Conservation (phyloP, 2,888 invertebrate species). For the Rotaria socialis region DNA sequence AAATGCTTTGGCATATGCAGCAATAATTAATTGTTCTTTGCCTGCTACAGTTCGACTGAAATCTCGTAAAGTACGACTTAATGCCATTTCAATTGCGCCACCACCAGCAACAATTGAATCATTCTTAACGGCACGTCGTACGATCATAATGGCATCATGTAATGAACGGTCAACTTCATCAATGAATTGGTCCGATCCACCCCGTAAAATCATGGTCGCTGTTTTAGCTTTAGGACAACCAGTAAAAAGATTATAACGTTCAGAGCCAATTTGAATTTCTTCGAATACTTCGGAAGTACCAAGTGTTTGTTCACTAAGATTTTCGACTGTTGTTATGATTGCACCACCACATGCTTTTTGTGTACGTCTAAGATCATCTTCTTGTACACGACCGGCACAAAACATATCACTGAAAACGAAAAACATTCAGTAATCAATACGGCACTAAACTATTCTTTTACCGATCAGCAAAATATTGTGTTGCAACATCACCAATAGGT, state of each 20-base stretch:
- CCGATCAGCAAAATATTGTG: constrained; percentile 96
- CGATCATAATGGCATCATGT: constrained; percentile 99
- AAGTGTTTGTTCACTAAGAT: constrained; percentile 70
- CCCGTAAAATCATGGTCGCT: constrained; percentile 86
- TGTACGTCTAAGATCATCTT: constrained; percentile 87
- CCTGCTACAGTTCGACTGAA: constrained; percentile 81
- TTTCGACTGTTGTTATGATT: constrained; percentile 80
- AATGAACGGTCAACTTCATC: constrained; percentile 97
- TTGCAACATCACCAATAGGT: constrained; percentile 98
- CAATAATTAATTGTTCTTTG: constrained; percentile 89
- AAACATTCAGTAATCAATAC: not conserved
- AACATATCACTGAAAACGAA: constrained; percentile 72
- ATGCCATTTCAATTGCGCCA: constrained; percentile 97
- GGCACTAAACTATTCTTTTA: constrained; percentile 34
- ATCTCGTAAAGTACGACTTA: constrained; percentile 82
- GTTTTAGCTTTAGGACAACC: constrained; percentile 90
- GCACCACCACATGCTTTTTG: constrained; percentile 96
- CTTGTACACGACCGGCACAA: constrained; percentile 94
- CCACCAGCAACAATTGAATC: constrained; percentile 96
- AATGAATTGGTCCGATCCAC: constrained; percentile 94
- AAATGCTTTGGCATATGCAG: constrained; percentile 84
- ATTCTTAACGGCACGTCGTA: constrained; percentile 89
- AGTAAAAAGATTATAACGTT: constrained; percentile 70
- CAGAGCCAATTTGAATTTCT: constrained; percentile 88
- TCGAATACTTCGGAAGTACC: constrained; percentile 82